Evolutionary conservation across 2,797 vertebrate species (phyloP), one percentile per base, ranked within the genome.

Genomic region (Ficedula albicollis): DNA sequence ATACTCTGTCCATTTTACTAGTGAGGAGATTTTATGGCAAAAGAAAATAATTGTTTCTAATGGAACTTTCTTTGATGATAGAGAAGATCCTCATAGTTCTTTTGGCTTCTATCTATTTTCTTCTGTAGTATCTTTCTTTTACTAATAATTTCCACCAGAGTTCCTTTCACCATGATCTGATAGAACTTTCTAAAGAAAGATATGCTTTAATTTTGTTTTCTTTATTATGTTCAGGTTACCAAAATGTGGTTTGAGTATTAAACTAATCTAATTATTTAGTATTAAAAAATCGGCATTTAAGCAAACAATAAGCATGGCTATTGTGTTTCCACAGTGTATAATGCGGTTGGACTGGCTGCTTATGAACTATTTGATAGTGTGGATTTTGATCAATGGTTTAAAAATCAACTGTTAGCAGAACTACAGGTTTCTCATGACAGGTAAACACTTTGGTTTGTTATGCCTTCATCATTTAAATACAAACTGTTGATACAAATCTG

Each of bases 341-440:
- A 99, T 96, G 99, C 99, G 5, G 98, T 99, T 96, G 99, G 99
- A 90, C 97, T 99, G 88, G 99, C 99, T 51, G 99, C 99, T 38
- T 99, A 99, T 96, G 99, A 99, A 89, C 98, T 99, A 11, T 99
- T 99, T 97, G 99, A 99, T 97, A 99, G 98, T 67, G 99, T 99
- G 98, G 99, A 99, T 98, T 99, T 99, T 97, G 99, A 99, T 98
- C 98, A 99, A 93, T 99, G 99, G 99, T 99, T 99, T 98, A 99
- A 99, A 97, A 99, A 98, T 97, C 99, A 99, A 55, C 98, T 99
- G 41, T 98, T 99, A 76, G 98, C 98, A 78, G 99, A 99, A 96
- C 98, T 99, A 27, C 99, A 99, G 97, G 98, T 99, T 96, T 98
- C 95, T 97, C 98, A 99, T 97, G 98, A 99, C 98, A 99, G 99